A percentile compares a stretch with the other conserved stretches of the same genome.
These are phyloP conservation scores for Aspidoscelis tigris DNA, from an alignment of 2,113 vertebrate species.

Conservation along the genomic window DNA sequence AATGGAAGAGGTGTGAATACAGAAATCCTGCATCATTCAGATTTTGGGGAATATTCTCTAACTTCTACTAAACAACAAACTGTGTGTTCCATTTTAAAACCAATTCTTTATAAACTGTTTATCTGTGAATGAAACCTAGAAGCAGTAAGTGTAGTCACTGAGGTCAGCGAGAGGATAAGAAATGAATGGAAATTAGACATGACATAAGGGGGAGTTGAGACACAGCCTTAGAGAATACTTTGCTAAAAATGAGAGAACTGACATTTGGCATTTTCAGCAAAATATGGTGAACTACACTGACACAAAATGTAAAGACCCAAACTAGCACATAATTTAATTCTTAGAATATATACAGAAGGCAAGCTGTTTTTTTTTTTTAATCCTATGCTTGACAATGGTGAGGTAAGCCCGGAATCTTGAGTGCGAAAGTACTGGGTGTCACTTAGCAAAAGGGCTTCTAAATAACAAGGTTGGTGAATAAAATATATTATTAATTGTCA, in stretches of 20 bases:
- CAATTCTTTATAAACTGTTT: not conserved
- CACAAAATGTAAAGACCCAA: slow-evolving; percentile 2
- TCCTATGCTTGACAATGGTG: not conserved
- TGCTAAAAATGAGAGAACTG: not conserved
- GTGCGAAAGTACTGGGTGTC: too few species aligned
- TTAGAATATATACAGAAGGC: not conserved
- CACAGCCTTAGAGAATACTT: not conserved
- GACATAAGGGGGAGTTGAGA: not conserved
- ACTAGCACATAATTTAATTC: too few species aligned
- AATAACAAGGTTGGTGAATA: not conserved
- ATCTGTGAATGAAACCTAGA: slow-evolving; percentile 3
- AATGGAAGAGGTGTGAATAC: not conserved
- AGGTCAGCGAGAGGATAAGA: slow-evolving; percentile 2
- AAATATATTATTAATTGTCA: not conserved
- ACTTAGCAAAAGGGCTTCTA: not conserved
- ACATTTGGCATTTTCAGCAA: slow-evolving; percentile 1
- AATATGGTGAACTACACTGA: not conserved
- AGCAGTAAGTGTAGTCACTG: not conserved
- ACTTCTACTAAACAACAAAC: not conserved
- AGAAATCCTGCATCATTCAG: not conserved
- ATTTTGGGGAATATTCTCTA: not conserved
- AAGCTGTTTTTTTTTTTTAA: not conserved
- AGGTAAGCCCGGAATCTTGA: not conserved
- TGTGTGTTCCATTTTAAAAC: not conserved
- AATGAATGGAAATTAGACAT: not conserved